Evolutionary conservation across 2,113 vertebrate genomes (phyloP).

Genomic region (Indri indri): DNA sequence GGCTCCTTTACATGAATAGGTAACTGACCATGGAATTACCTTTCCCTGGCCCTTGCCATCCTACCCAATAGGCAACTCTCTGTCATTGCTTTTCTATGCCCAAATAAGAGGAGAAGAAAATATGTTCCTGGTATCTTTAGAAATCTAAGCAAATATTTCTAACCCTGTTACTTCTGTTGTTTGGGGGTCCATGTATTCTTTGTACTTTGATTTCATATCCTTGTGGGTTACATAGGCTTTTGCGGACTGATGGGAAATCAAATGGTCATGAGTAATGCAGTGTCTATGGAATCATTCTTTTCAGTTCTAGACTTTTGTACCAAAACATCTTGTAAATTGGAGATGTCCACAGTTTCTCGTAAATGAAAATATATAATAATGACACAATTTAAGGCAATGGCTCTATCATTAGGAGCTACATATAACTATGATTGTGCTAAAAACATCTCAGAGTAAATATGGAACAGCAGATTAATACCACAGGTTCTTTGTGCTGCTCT

Average conservation of each 20-base stretch:
- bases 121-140: not conserved
- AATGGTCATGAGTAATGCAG: not conserved
- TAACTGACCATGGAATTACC: not conserved
- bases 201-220: not conserved
- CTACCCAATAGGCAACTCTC: not conserved
- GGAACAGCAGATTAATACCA: not conserved
- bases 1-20: not conserved
- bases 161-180: not conserved
- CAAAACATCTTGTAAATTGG: not conserved
- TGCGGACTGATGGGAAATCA: not conserved
- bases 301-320: not conserved
- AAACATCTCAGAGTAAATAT: not conserved
- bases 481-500: conserved; percentile 41
- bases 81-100: not conserved
- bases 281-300: not conserved
- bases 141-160: not conserved
- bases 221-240: not conserved
- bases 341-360: not conserved
- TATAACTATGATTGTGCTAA: not conserved
- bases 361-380: not conserved
- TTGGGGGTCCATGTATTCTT: not conserved
- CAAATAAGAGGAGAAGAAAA: conserved; percentile 4
- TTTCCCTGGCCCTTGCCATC: not conserved
- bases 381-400: not conserved
- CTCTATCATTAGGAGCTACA: not conserved